Evolutionary conservation across 2,797 vertebrate genomes (phyloP).

Genomic region (Microhierax caerulescens): DNA sequence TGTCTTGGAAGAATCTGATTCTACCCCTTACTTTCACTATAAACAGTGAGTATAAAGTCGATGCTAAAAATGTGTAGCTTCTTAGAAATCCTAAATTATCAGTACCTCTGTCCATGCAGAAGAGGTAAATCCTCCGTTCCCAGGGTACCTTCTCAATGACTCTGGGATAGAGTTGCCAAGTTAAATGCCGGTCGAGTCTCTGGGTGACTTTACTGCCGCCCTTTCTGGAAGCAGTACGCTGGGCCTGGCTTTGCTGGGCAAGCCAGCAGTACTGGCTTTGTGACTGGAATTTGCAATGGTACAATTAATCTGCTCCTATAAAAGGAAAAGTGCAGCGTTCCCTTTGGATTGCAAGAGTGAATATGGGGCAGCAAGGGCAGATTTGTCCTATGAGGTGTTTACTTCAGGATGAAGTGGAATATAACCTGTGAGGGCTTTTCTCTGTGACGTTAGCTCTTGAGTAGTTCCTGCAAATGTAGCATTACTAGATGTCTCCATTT

Average conservation of each 20-base stretch:
- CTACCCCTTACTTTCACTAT: neutral
- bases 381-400: neutral
- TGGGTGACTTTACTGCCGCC: neutral
- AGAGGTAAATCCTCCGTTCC: neutral
- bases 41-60: neutral
- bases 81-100: neutral
- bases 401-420: neutral
- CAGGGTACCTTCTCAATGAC: neutral
- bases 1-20: neutral
- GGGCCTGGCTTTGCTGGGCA: neutral
- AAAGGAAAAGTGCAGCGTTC: neutral
- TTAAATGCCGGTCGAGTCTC: neutral
- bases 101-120: neutral
- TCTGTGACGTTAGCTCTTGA: neutral
- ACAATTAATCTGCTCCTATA: neutral
- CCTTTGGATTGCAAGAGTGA: neutral
- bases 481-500: neutral
- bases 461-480: neutral
- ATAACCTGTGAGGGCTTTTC: neutral
- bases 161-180: fast-evolving
- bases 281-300: neutral
- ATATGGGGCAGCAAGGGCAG: neutral
- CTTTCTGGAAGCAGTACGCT: neutral
- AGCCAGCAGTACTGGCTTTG: neutral
- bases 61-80: neutral